A percentile compares a stretch with the other conserved stretches of the same genome.
Evolutionary conservation across 2,113 vertebrate genomes (phyloP).

Genomic region (Brienomyrus brachyistius): DNA sequence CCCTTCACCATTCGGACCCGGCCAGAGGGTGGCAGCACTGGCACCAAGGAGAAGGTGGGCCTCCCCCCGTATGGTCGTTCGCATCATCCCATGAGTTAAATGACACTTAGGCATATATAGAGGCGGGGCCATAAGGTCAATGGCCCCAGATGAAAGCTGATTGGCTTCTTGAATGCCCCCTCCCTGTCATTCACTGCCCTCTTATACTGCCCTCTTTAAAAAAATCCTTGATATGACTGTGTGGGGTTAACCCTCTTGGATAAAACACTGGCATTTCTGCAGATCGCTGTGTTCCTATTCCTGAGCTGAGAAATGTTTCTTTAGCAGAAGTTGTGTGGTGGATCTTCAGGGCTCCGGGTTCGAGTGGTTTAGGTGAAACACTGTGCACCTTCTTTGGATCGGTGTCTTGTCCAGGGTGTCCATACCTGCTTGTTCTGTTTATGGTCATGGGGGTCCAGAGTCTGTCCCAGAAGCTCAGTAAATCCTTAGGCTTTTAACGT

Average conservation of each 20-base stretch:
- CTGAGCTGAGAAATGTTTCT: background rate
- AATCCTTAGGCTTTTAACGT: background rate
- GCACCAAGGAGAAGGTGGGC: conserved; percentile 89
- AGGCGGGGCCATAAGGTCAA: background rate
- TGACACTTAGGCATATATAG: background rate
- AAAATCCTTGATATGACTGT: background rate
- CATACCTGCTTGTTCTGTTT: background rate
- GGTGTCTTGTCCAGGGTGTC: background rate
- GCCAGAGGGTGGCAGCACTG: conserved; percentile 68
- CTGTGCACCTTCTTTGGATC: background rate
- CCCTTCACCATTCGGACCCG: conserved; percentile 91
- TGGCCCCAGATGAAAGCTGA: background rate
- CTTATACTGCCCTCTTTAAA: background rate
- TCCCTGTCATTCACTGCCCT: background rate
- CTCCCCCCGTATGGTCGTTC: background rate
- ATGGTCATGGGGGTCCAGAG: background rate
- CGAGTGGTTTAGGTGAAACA: background rate
- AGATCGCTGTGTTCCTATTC: background rate
- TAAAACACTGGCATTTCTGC: background rate
- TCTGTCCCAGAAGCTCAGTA: background rate
- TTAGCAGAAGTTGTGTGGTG: background rate
- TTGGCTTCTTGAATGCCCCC: background rate
- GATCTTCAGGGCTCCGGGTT: background rate
- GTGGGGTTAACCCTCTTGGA: background rate
- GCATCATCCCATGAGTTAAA: background rate